phyloP scores from a whole-genome alignment of 1,140 invertebrate genomes.

The Gonatopus flavifemur region DNA sequence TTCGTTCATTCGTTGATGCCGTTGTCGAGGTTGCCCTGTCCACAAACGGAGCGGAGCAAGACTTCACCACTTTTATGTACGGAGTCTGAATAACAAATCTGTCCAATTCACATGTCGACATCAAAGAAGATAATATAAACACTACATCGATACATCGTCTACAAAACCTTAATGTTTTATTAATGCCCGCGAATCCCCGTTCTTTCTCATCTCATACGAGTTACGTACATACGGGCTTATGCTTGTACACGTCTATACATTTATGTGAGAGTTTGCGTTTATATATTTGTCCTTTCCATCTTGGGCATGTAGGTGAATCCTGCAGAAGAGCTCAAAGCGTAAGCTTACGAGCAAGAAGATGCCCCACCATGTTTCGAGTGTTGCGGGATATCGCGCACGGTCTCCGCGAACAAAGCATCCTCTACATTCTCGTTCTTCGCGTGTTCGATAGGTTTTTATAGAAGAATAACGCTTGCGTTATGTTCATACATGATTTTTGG shows the following conservation, averaged over 20 bases:
- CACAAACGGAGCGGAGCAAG: constrained; percentile 57
- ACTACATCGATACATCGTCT: constrained; percentile 60
- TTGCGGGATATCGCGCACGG: constrained; percentile 22
- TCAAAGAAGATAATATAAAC: constrained; percentile 62
- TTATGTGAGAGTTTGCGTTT: too few species aligned
- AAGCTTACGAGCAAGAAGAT: constrained; percentile 22
- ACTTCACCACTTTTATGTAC: constrained; percentile 60
- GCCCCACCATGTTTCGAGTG: constrained; percentile 7
- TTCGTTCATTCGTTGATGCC: constrained; percentile 30
- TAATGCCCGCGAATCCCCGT: constrained; percentile 50
- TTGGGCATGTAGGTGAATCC: not conserved
- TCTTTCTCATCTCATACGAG: constrained; percentile 27
- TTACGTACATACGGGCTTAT: too few species aligned
- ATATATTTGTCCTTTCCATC: constrained; percentile 7
- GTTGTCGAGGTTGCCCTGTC: constrained; percentile 32
- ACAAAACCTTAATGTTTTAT: constrained; percentile 61
- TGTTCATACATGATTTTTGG: constrained; percentile 16
- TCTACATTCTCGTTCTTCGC: not conserved
- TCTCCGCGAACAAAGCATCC: too few species aligned
- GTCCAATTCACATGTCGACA: constrained; percentile 61
- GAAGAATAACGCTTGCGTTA: constrained; percentile 16
- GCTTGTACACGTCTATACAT: too few species aligned
- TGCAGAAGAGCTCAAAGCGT: constrained; percentile 14
- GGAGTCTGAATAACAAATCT: constrained; percentile 61
- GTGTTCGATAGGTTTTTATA: too few species aligned